A percentile compares a stretch with the other conserved stretches of the same genome.
These are phyloP conservation scores for Ficedula albicollis DNA, from an alignment of 2,797 vertebrate genomes.

Conservation along the genomic window DNA sequence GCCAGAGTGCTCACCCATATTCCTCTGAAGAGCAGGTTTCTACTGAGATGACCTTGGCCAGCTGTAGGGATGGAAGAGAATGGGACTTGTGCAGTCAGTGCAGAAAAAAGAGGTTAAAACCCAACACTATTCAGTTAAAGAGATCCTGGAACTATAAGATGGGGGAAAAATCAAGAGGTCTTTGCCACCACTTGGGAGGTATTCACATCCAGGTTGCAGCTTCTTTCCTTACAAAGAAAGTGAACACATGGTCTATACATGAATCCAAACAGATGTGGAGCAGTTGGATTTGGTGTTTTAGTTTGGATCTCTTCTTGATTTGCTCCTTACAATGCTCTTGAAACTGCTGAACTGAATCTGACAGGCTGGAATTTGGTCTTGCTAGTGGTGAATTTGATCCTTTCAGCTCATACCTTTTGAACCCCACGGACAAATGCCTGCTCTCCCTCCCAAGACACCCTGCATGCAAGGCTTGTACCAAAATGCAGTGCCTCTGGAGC, in stretches of 20 bases:
- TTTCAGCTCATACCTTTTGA: background rate
- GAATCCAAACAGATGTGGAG: background rate
- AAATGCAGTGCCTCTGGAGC: background rate
- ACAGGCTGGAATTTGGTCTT: background rate
- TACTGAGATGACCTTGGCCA: background rate
- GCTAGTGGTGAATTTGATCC: background rate
- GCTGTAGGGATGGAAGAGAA: background rate
- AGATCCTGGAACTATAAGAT: background rate
- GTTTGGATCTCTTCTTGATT: background rate
- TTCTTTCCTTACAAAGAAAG: background rate
- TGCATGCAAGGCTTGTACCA: background rate
- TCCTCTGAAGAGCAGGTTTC: background rate
- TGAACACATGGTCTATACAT: background rate
- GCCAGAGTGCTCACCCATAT: background rate
- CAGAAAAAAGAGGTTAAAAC: background rate
- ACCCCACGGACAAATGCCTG: background rate
- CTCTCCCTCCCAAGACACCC: background rate
- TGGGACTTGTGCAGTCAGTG: background rate
- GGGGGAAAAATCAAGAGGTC: background rate
- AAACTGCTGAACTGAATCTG: background rate
- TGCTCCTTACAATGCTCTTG: background rate
- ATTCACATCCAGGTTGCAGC: background rate
- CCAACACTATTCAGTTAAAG: background rate
- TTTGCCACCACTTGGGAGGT: background rate
- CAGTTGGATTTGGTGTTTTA: background rate